Percentiles rank a stretch among this genome's conserved stretches.
Conservation (phyloP, 1,140 invertebrate species). For the Drosophila truncata region DNA sequence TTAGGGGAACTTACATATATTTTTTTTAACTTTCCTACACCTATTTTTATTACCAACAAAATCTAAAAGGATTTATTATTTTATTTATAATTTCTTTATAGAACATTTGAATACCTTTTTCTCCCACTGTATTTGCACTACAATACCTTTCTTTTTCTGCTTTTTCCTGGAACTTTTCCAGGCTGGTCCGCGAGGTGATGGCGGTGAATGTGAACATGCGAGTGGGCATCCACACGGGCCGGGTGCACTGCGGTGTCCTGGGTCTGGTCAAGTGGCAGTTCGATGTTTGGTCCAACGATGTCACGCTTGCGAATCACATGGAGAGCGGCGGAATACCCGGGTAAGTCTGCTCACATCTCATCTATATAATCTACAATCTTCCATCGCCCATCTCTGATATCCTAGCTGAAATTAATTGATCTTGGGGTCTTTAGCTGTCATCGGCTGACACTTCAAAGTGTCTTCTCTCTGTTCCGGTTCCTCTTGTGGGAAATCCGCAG, state of each 20-base stretch:
- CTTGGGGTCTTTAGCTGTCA: conserved; percentile 17
- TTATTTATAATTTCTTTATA: not conserved
- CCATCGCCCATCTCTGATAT: not conserved
- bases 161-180: conserved; percentile 77
- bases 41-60: not conserved
- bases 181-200: conserved; percentile 94
- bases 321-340: conserved; percentile 97
- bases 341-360: conserved; percentile 86
- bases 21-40: not conserved
- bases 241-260: conserved; percentile 97
- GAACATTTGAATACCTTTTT: not conserved
- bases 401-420: conserved; percentile 39
- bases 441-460: conserved; percentile 33
- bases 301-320: conserved; percentile 98
- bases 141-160: conserved; percentile 1
- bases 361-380: not conserved
- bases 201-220: conserved; percentile 97
- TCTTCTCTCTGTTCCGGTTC: conserved; percentile 22
- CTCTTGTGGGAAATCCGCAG: conserved; percentile 5
- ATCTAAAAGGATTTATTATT: too few relatives aligned
- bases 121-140: not conserved
- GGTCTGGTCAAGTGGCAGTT: conserved; percentile 93
- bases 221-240: conserved; percentile 97
- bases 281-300: conserved; percentile 98
- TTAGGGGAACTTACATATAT: too few relatives aligned